phyloP scores from a whole-genome alignment of 2,113 vertebrate species.

The Ptilonorhynchus violaceus region DNA sequence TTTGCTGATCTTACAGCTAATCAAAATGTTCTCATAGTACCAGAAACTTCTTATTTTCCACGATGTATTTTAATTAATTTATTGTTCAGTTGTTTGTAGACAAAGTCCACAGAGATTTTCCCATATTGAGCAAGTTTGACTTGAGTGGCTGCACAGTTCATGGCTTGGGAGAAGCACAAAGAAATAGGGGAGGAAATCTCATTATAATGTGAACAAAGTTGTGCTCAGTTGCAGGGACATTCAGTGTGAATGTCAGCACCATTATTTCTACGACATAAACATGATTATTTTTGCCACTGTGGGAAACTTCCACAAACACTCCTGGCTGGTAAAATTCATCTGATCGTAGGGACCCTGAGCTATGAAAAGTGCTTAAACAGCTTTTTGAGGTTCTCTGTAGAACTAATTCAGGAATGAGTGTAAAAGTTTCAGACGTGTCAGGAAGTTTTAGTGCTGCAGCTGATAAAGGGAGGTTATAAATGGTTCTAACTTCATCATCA shows the following conservation, averaged over 20 bases:
- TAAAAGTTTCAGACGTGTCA: not conserved
- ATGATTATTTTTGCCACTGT: not conserved
- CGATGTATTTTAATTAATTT: not conserved
- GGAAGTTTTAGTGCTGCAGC: not conserved
- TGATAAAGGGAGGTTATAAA: not conserved
- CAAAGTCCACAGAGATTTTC: not conserved
- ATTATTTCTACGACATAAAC: not conserved
- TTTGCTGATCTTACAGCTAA: not conserved
- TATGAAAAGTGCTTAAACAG: not conserved
- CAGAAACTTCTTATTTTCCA: not conserved
- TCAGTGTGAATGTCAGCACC: not conserved
- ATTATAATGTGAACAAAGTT: not conserved
- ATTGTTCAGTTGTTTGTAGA: not conserved
- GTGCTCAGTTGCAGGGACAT: not conserved
- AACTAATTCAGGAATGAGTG: not conserved
- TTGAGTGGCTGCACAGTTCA: not conserved
- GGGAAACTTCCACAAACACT: not conserved
- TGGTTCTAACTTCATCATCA: not conserved
- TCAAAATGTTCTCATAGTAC: not conserved
- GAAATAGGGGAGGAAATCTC: not conserved
- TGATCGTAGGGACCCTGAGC: not conserved
- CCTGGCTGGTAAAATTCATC: not conserved
- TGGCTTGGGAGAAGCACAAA: not conserved
- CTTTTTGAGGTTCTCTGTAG: not conserved
- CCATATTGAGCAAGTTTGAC: not conserved